Evolutionary conservation across 2,888 invertebrate species (phyloP), one percentile per base, ranked within the genome.

Genomic region (Adineta ricciae): DNA sequence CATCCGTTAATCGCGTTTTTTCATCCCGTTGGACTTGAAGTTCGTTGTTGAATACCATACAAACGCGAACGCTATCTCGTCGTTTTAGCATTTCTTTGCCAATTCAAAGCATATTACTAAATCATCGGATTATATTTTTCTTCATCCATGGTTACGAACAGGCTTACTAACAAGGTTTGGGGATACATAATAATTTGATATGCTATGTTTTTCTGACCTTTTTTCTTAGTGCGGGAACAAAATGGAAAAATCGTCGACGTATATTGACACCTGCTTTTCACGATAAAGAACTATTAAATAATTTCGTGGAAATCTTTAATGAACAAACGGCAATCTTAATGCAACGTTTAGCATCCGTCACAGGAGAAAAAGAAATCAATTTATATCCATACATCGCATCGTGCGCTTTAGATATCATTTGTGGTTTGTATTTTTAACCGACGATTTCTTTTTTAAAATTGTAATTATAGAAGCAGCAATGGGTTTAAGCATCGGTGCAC

Each of bases 191-290:
- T n/a, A n/a, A n/a, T n/a, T n/a, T n/a, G n/a, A n/a, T n/a, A n/a
- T n/a, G n/a, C n/a, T n/a, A n/a, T n/a, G n/a, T n/a, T n/a, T n/a
- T n/a, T n/a, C n/a, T n/a, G n/a, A n/a, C n/a, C n/a, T 85, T 88
- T 46, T 86, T 91, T 91, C 87, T 46, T 86, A 91, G 91, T 87
- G 87, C 89, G 91, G 93, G 92, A 19, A 89, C 90, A 73, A 93
- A 93, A 89, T 95, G 94, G 94, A 92, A 92, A 87, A 90, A 90
- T 0, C 92, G 93, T 87, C 92, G 94, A 38, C 94, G 93, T 89
- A 92, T 94, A 86, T 90, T 94, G 83, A 94, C 94, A 0, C 94
- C 94, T 0, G 92, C 94, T 0, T 95, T 94, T 89, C 94, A 95
- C 90, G 64, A 64, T 32, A 94, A 94, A 88, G 93, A 93, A 88